Evolutionary conservation across 2,113 vertebrate genomes (phyloP).

Genomic region (Chloropsis hardwickii): DNA sequence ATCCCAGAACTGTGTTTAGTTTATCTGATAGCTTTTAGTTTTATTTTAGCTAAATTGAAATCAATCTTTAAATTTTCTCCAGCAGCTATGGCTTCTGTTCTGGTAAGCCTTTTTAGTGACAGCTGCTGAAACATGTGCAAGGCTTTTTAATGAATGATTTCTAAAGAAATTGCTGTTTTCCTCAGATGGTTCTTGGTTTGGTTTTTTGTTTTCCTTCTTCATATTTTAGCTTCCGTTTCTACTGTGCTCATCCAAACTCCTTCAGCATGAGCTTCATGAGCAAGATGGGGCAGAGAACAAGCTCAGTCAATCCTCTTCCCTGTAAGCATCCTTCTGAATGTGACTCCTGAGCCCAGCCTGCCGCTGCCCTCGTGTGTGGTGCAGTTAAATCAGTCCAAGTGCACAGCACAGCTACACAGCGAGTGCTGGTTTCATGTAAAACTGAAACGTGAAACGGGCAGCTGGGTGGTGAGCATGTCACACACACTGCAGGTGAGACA

Average conservation of each 20-base stretch:
- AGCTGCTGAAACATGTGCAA: not conserved
- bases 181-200: not conserved
- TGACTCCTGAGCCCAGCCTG: not conserved
- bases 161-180: not conserved
- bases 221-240: not conserved
- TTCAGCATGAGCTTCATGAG: not conserved
- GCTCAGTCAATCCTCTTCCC: not conserved
- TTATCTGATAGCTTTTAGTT: not conserved
- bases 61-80: not conserved
- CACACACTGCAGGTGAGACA: not conserved
- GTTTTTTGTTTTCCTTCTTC: not conserved
- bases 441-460: fast-evolving
- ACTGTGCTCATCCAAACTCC: not conserved
- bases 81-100: not conserved
- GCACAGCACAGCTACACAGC: not conserved
- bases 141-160: not conserved
- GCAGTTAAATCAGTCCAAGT: not conserved
- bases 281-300: not conserved
- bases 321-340: not conserved
- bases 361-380: fast-evolving
- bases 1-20: not conserved
- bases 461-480: not conserved
- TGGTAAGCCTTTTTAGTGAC: not conserved
- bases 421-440: fast-evolving
- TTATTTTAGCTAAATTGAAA: not conserved